Evolutionary conservation across 2,797 vertebrate species (phyloP).

Genomic region (Sebastes matsubarae): DNA sequence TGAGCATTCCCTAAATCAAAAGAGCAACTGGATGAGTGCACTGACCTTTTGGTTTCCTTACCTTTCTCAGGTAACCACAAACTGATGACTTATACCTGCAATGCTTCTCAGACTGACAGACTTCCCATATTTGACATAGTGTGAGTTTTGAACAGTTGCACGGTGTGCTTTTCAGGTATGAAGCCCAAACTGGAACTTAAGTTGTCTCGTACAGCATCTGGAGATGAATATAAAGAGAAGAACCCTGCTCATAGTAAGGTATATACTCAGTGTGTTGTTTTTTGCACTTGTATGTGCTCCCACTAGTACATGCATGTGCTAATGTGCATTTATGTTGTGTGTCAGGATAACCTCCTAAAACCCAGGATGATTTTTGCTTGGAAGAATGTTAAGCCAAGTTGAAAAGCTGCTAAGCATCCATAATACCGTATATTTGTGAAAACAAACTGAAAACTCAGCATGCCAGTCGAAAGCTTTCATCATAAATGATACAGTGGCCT

Average conservation of each 20-base stretch:
- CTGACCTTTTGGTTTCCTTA: constrained; percentile 62
- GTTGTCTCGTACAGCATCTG: not conserved
- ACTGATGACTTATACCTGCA: not conserved
- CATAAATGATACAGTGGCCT: not conserved
- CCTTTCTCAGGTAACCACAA: constrained; percentile 65
- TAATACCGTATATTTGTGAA: not conserved
- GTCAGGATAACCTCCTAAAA: not conserved
- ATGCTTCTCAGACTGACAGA: not conserved
- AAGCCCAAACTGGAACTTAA: not conserved
- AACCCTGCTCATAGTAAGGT: not conserved
- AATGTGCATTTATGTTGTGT: not conserved
- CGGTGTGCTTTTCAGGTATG: not conserved
- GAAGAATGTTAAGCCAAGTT: not conserved
- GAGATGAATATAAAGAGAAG: not conserved
- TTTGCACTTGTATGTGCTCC: not conserved
- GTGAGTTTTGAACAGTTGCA: not conserved
- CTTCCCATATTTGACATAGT: constrained; percentile 3
- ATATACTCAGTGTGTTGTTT: not conserved
- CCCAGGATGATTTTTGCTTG: not conserved
- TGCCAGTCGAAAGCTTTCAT: not conserved
- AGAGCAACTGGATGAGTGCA: constrained; percentile 59
- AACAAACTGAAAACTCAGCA: not conserved
- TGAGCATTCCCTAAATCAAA: constrained; percentile 68
- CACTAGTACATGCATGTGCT: not conserved
- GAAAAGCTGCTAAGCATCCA: not conserved